Conservation (phyloP, 30 jellyfish, hydroid and myxozoan species). For the Aurelia coerulea region DNA sequence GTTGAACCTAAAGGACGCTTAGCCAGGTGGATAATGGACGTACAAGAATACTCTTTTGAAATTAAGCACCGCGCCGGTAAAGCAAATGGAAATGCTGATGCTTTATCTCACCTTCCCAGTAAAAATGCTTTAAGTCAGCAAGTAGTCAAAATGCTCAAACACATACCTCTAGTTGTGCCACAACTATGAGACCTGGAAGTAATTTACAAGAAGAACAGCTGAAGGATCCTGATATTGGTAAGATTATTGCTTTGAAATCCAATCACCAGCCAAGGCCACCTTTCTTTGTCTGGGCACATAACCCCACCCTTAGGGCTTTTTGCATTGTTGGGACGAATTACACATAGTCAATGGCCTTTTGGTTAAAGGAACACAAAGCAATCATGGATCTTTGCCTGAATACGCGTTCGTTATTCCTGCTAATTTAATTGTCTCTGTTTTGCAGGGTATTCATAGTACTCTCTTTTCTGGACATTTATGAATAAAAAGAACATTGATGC, state of each 20-base stretch:
- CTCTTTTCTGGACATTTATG: conserved; percentile 58
- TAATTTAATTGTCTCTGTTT: conserved; percentile 24
- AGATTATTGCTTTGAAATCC: conserved; percentile 24
- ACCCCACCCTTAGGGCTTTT: conserved; percentile 31
- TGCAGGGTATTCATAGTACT: conserved; percentile 46
- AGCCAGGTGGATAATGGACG: conserved; percentile 76
- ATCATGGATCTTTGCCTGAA: conserved; percentile 15
- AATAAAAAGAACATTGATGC: conserved; percentile 27
- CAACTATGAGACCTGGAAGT: conserved; percentile 16
- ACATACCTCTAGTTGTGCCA: neutral
- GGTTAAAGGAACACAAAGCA: neutral
- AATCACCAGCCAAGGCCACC: conserved; percentile 39
- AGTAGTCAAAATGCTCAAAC: neutral
- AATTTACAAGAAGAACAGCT: conserved; percentile 36
- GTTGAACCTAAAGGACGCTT: conserved; percentile 62
- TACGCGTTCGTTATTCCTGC: conserved; percentile 42
- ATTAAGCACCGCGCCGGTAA: conserved; percentile 52
- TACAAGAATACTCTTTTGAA: conserved; percentile 43
- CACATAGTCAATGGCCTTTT: conserved; percentile 14
- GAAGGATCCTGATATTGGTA: conserved; percentile 44
- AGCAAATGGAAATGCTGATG: conserved; percentile 68
- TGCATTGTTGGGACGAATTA: conserved; percentile 55
- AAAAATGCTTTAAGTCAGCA: neutral
- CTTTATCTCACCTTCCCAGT: conserved; percentile 56
- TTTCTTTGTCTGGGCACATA: conserved; percentile 16